Base-by-base conservation (phyloP, 2,113 vertebrate species). In the Furnarius figulus region DNA sequence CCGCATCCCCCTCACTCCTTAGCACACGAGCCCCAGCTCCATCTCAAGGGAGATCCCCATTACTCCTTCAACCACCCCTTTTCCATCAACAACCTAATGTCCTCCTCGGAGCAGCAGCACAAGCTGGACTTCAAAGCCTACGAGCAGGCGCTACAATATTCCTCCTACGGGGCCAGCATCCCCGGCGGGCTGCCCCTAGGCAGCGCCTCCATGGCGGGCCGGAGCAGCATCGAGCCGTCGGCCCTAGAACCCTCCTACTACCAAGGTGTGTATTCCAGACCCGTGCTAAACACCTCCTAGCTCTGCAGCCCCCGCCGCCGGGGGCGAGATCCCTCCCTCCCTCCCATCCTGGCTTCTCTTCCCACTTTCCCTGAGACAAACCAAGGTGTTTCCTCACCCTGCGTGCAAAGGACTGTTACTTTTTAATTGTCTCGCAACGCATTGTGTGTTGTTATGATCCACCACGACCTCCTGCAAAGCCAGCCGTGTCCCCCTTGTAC, bases 71-170 rank as follows among this genome's bases (percentile, higher is more conserved):
- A 99, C 97, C 99, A 99, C 89, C 99, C 99, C 2, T 99, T 99
- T 97, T 99, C 99, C 97, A 99, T 99, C 98, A 99, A 99, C 98
- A 99, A 99, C 97, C 98, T 99, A 95, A 99, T 99, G 99, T 99
- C 99, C 42, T 99, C 99, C 52, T 99, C 99, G 3, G 99, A 99
- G 97, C 99, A 99, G 97, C 99, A 99, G 97, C 99, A 99, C 98
- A 99, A 99, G 98, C 98, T 99, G 98, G 99, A 99, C 98, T 99
- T 99, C 98, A 99, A 99, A 98, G 99, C 99, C 4, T 99, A 99
- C 18, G 99, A 99, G 97, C 99, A 99, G 97, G 99, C 99, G 0
- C 98, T 99, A 95, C 98, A 98, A 96, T 99, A 99, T 98, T 99
- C 99, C 14, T 98, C 98, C 85, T 99, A 99, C 58, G 96, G 98